Base-by-base conservation (phyloP, 2,888 invertebrate genomes). In the Melanostoma mellinum region DNA sequence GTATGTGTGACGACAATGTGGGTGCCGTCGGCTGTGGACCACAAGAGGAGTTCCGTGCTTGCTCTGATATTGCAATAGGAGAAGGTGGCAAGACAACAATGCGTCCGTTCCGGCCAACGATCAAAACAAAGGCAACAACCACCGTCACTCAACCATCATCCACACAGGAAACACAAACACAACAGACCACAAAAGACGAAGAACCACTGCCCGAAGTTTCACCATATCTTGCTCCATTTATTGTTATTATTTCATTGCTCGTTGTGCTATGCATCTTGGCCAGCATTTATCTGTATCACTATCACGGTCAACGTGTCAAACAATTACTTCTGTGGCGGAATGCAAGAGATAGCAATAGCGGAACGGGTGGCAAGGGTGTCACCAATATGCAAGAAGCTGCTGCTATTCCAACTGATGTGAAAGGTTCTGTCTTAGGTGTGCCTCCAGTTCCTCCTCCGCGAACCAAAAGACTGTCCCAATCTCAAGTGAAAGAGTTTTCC, bases 21-120 rank as follows among this genome's bases (percentile, higher is more conserved):
- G 96, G 95, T 40, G 95, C 95, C 0, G 95, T 97, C 0, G 97
- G 97, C 0, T 97, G 97, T 88, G 97, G 97, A 0, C 95, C 95
- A 0, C 97, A 97, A 89, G 97, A 97, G 89, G 96, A 97, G 88
- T 97, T 97, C 88, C 93, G 97, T 30, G 95, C 96, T 0, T 97
- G 97, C 86, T 95, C 97, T 0, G 97, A 97, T 88, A 94, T 97
- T 53, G 92, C 94, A 10, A 94, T 97, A 46, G 94, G 94, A 2
- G 89, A 89, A 90, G 92, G 87, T 89, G 91, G 85, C 89, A 93
- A 65, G 90, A 84, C 92, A 4, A 92, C 88, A 60, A 87, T 88
- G 90, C 92, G 88, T 90, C 93, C 88, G 88, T 90, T 87, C 61
- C 87, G 88, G 10, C 90, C 90, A 2, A 87, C 89, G 91, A 85